Conservation (phyloP, 2,888 invertebrate species). For the Terebella lapidaria region DNA sequence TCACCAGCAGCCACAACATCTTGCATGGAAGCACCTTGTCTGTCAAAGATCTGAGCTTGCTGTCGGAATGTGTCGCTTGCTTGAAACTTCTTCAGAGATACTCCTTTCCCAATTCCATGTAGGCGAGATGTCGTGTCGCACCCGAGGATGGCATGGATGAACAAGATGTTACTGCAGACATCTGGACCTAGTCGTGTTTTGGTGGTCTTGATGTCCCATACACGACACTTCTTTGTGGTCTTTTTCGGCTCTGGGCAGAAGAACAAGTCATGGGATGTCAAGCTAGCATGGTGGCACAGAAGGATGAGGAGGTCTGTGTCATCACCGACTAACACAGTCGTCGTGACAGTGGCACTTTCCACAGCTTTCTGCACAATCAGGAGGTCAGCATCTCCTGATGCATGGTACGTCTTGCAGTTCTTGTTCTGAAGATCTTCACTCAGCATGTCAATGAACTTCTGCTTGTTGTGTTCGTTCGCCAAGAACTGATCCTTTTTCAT, state of each 20-base stretch:
- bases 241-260: conserved; percentile 7
- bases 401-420: conserved; percentile 18
- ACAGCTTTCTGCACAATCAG: conserved; percentile 28
- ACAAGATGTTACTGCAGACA: conserved; percentile 12
- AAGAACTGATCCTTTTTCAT: conserved; percentile 29
- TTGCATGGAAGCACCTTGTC: background rate
- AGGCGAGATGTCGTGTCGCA: conserved; percentile 27
- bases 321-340: conserved; percentile 28
- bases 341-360: conserved; percentile 3
- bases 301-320: conserved; percentile 33
- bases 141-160: conserved; percentile 25
- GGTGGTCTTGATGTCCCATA: conserved; percentile 24
- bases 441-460: conserved; percentile 27
- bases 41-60: background rate
- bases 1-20: conserved; percentile 1
- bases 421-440: conserved; percentile 6
- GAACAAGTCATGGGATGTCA: conserved; percentile 11
- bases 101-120: conserved; percentile 2
- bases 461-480: conserved; percentile 28
- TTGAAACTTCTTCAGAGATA: background rate
- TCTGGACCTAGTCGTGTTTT: conserved; percentile 14
- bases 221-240: conserved; percentile 9
- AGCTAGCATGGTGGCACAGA: conserved; percentile 23
- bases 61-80: background rate
- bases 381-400: conserved; percentile 30